These are phyloP conservation scores for Sitta carolinensis DNA, from an alignment of 2,797 vertebrate genomes.

Conservation along the genomic window DNA sequence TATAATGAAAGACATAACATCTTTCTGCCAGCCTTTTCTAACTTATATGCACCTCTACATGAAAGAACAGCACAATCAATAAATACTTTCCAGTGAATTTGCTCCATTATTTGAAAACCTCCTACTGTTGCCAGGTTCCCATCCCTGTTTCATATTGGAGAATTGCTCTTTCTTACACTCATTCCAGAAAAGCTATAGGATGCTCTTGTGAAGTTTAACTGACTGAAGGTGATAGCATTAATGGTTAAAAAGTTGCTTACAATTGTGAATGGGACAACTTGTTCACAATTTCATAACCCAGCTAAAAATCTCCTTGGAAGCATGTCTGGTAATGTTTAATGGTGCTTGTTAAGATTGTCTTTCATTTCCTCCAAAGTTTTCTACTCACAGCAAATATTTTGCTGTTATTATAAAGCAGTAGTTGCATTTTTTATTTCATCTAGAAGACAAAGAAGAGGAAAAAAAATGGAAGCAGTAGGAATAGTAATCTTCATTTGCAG, in stretches of 20 bases:
- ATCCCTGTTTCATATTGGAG: not conserved
- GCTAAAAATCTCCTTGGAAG: not conserved
- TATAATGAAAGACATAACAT: not conserved
- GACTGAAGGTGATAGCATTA: not conserved
- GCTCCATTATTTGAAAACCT: not conserved
- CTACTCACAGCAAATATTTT: not conserved
- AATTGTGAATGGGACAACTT: not conserved
- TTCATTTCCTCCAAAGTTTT: not conserved
- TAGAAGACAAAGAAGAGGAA: not conserved
- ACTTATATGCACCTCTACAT: not conserved
- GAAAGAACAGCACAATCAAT: not conserved
- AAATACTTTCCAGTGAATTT: not conserved
- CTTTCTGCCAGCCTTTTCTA: not conserved
- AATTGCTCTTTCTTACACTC: not conserved
- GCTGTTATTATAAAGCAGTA: not conserved
- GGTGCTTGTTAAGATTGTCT: not conserved
- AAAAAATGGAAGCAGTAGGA: not conserved
- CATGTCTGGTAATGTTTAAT: not conserved
- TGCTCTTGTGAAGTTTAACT: not conserved
- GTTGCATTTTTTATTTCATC: not conserved
- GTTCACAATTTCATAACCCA: not conserved
- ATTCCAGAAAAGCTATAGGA: not conserved
- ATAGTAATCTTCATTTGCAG: not conserved
- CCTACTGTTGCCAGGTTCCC: not conserved
- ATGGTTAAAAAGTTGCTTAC: not conserved